Percentiles rank a stretch among this genome's conserved stretches.
These are phyloP conservation scores for Drosophila cardini DNA, from an alignment of 1,140 invertebrate species.

Conservation along the genomic window DNA sequence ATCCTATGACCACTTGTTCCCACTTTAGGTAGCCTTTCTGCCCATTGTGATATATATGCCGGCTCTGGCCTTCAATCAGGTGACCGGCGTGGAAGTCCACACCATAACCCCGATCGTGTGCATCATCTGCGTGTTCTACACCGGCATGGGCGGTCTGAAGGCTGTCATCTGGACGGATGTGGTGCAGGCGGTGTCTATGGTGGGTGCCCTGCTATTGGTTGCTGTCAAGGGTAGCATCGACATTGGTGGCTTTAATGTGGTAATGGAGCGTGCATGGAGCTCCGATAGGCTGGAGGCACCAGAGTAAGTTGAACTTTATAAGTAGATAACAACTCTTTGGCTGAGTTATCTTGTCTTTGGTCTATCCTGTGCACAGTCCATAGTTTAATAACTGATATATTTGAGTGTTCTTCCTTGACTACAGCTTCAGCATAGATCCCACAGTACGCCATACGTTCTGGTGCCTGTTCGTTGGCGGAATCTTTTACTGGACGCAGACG, in stretches of 20 bases:
- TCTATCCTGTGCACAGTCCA: background rate
- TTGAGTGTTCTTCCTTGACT: background rate
- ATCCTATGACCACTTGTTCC: too few species aligned
- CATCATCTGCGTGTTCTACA: constrained; percentile 93
- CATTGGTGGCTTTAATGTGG: constrained; percentile 87
- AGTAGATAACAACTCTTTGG: too few species aligned
- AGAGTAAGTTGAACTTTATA: constrained; percentile 57
- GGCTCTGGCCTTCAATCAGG: constrained; percentile 92
- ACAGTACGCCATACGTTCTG: constrained; percentile 92
- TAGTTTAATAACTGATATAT: background rate
- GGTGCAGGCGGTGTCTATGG: constrained; percentile 92
- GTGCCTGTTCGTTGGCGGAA: constrained; percentile 91
- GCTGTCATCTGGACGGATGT: constrained; percentile 96
- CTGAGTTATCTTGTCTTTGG: too few species aligned
- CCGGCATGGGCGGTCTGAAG: constrained; percentile 92
- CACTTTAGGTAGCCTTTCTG: constrained; percentile 87
- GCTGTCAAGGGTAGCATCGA: constrained; percentile 88
- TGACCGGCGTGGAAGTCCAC: constrained; percentile 90
- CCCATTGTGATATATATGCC: constrained; percentile 94
- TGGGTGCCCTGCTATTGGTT: constrained; percentile 89
- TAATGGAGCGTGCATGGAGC: constrained; percentile 86
- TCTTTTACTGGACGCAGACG: constrained; percentile 90
- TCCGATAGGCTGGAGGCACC: constrained; percentile 71
- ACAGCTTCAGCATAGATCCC: constrained; percentile 90
- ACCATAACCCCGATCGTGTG: constrained; percentile 90